Base-by-base conservation (phyloP, 2,797 vertebrate genomes). In the Eurystomus glaucurus region DNA sequence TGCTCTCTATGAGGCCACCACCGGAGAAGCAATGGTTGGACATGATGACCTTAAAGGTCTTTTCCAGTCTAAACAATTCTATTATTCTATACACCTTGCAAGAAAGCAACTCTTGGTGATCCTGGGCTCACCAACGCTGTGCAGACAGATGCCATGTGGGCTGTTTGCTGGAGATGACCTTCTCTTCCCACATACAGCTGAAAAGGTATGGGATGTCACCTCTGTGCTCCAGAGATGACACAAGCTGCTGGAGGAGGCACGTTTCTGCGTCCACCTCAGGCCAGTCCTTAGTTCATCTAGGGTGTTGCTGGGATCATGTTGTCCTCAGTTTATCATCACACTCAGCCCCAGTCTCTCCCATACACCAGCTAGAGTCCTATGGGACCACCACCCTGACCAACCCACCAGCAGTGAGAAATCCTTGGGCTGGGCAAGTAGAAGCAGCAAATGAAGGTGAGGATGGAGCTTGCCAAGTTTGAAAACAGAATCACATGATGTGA, bases 141-240 rank as follows among this genome's bases (percentile, higher is more conserved):
- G 10, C 9, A 26, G 37, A 57, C 6, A 23, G 26, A 43, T 8
- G 5, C 4, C 9, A 41, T 1, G 2, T 0, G 7, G 9, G 48
- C 37, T 23, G 9, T 10, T 41, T 3, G 0, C 39, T 37, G 23
- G 14, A 31, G 17, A 3, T 28, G 35, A 58, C 23, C 39, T 28
- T 17, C 4, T 79, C 11, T 48, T 11, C 28, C 2, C 1, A 28
- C 6, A 10, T 5, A 0, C 6, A 52, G 15, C 0, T 8, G 21
- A 54, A 37, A 54, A 70, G 85, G 7, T 35, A 35, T 35, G 35
- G 31, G 35, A 80, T 39, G 10, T 26, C 62, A 54, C 14, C 51
- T 65, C 51, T 0, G 1, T 33, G 28, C 18, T 57, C 33, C 52
- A 64, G 13, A 19, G 7, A 48, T n/a, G 55, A 74, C 1, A 2